Evolutionary conservation across 2,113 vertebrate genomes (phyloP).

Genomic region (Budorcas taxicolor): DNA sequence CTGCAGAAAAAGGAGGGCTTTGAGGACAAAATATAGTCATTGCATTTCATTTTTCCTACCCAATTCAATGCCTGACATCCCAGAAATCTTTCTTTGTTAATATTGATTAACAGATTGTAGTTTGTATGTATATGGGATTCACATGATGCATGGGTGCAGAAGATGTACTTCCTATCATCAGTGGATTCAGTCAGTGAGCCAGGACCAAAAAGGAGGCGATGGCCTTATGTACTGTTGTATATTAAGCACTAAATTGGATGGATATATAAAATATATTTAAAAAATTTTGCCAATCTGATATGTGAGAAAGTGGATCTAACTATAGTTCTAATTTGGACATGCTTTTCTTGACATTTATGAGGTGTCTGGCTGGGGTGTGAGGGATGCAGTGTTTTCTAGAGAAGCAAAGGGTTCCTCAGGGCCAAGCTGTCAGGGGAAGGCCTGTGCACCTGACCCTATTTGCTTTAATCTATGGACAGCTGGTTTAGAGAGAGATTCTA

Average conservation of each 20-base stretch:
- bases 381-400: neutral
- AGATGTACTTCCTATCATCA: neutral
- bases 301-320: constrained; percentile 15
- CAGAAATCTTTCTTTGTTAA: neutral
- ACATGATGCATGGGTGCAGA: neutral
- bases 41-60: neutral
- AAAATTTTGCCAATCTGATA: constrained; percentile 17
- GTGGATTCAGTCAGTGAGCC: neutral
- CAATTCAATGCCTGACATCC: neutral
- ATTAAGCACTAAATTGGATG: neutral
- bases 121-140: neutral
- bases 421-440: no score
- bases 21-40: neutral
- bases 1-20: neutral
- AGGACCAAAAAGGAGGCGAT: neutral
- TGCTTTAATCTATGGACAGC: neutral
- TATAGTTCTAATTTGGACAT: neutral
- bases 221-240: neutral
- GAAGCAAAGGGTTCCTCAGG: neutral
- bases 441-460: neutral
- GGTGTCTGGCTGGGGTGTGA: neutral
- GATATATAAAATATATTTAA: neutral
- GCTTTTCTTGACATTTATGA: constrained; percentile 16
- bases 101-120: neutral
- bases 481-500: neutral